A percentile compares a stretch with the other conserved stretches of the same genome.
Evolutionary conservation across 2,797 vertebrate species (phyloP).

Genomic region (Rhinoraja longicauda): DNA sequence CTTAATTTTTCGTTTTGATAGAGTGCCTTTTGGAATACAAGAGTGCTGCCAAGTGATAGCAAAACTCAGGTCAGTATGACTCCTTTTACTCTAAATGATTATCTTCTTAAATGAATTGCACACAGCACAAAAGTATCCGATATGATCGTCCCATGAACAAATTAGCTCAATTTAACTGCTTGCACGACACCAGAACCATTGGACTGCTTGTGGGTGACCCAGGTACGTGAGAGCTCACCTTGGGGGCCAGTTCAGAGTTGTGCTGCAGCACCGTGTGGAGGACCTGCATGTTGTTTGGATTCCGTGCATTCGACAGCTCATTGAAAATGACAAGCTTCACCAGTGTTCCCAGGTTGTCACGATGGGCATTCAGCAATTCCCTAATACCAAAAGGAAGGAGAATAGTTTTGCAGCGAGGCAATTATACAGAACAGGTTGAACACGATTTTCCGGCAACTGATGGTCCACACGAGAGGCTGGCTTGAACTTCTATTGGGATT

Average conservation of each 20-base stretch:
- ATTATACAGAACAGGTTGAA: background rate
- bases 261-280: slow-evolving; percentile 90
- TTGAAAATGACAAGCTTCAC: slow-evolving; percentile 98
- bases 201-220: background rate
- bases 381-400: slow-evolving; percentile 54
- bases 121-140: background rate
- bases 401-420: background rate
- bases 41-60: too few species aligned
- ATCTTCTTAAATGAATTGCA: background rate
- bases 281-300: slow-evolving; percentile 98
- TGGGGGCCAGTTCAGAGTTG: slow-evolving; percentile 88
- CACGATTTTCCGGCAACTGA: too few species aligned
- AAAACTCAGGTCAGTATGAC: too few species aligned
- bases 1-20: too few species aligned
- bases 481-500: too few species aligned
- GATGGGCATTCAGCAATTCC: slow-evolving; percentile 85
- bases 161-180: background rate
- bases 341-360: slow-evolving; percentile 89
- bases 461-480: too few species aligned
- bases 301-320: slow-evolving; percentile 89
- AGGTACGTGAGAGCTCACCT: slow-evolving; percentile 58
- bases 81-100: too few species aligned
- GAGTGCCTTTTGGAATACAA: too few species aligned
- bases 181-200: background rate
- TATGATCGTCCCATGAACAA: background rate